Evolutionary conservation across 2,113 vertebrate genomes (phyloP).

Genomic region (Clinocottus analis): DNA sequence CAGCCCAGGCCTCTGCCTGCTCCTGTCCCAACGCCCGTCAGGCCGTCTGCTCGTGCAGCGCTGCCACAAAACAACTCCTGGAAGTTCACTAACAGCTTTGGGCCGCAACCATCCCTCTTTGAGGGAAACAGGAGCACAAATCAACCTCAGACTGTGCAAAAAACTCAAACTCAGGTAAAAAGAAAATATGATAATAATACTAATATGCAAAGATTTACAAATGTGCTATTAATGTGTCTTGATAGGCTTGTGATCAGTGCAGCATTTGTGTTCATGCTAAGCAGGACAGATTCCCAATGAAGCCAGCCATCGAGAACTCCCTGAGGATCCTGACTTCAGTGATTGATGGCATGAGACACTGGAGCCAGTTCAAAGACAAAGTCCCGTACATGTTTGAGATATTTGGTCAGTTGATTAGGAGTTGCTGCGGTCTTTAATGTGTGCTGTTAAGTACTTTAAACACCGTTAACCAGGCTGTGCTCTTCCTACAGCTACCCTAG

Average conservation of each 20-base stretch:
- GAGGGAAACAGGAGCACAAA: conserved; percentile 34
- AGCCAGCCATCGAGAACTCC: conserved; percentile 82
- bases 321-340: conserved; percentile 90
- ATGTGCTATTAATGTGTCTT: not conserved
- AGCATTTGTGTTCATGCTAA: conserved; percentile 49
- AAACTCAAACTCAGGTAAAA: conserved; percentile 54
- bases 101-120: conserved; percentile 16
- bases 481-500: conserved; percentile 86
- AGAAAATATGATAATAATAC: not conserved
- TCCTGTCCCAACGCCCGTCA: conserved; percentile 24
- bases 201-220: not conserved
- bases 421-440: not conserved
- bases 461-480: conserved; percentile 14
- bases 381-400: conserved; percentile 89
- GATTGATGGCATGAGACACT: conserved; percentile 92
- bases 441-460: not conserved
- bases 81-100: conserved; percentile 72
- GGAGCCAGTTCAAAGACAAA: conserved; percentile 89
- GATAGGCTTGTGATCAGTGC: not conserved
- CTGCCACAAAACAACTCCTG: conserved; percentile 66
- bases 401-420: conserved; percentile 85
- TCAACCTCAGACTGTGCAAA: conserved; percentile 11
- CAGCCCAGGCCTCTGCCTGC: conserved; percentile 41
- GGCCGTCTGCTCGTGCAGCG: conserved; percentile 8
- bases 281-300: conserved; percentile 68